Conservation (phyloP, 2,113 vertebrate genomes). For the Neodontobutis hainanensis region DNA sequence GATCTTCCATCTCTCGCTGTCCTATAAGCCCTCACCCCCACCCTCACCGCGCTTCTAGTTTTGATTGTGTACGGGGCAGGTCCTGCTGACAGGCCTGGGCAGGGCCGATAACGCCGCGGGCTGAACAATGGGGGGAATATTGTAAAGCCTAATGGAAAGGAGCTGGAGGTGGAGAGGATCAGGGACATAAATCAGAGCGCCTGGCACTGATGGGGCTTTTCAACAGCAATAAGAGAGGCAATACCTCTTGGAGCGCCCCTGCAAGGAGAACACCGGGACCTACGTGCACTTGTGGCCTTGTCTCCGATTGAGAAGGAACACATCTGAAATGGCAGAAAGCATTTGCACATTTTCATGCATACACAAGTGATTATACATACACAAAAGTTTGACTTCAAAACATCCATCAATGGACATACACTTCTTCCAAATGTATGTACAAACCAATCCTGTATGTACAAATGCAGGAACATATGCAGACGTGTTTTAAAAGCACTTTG, state of each 20-base stretch:
- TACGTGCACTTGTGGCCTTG: slow-evolving; percentile 27
- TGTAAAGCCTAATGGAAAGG: slow-evolving; percentile 78
- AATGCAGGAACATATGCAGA: slow-evolving; percentile 7
- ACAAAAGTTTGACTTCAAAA: slow-evolving; percentile 21
- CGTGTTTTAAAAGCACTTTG: slow-evolving; percentile 38
- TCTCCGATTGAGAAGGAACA: slow-evolving; percentile 45
- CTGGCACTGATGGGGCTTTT: slow-evolving; percentile 79
- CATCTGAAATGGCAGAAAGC: slow-evolving; percentile 46
- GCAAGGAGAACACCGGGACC: slow-evolving; percentile 41
- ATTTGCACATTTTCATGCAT: slow-evolving; percentile 42
- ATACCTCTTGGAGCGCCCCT: slow-evolving; percentile 67
- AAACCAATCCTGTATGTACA: slow-evolving; percentile 18
- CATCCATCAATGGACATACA: background rate
- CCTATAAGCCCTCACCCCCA: slow-evolving; percentile 27
- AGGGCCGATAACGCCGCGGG: slow-evolving; percentile 66
- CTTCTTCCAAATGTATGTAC: background rate
- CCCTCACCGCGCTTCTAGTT: slow-evolving; percentile 12
- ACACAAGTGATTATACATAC: slow-evolving; percentile 45
- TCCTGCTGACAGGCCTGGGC: slow-evolving; percentile 73
- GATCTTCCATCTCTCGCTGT: slow-evolving; percentile 50
- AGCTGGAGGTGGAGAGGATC: slow-evolving; percentile 72
- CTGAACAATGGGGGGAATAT: slow-evolving; percentile 77
- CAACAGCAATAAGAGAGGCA: slow-evolving; percentile 75
- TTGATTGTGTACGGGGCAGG: slow-evolving; percentile 60
- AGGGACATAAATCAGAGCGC: slow-evolving; percentile 75